Evolutionary conservation across 1,140 invertebrate species (phyloP), one percentile per base, ranked within the genome.

Genomic region (Ectropis grisescens): DNA sequence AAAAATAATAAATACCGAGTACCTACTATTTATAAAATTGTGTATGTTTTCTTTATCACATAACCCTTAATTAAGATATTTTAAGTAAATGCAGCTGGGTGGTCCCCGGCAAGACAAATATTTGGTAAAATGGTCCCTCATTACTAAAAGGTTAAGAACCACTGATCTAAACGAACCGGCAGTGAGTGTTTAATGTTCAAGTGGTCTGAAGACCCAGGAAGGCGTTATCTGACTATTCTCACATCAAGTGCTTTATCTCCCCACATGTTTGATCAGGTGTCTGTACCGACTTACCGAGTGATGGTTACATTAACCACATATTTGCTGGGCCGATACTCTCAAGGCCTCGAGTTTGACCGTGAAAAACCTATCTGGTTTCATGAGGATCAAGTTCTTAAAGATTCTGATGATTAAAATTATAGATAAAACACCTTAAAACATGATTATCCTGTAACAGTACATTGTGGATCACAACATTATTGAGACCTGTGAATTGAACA

Each of bases 241-340:
- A 66, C 62, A 74, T 75, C 69, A 71, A 75, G 74, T 74, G 74
- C 59, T 62, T 74, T 76, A 75, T 75, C 70, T 64, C 47, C 60
- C 57, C 59, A 65, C 53, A 60, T 79, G 62, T 79, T 79, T 79
- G 62, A 71, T 74, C 74, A 79, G 74, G 71, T 79, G 74, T 58
- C 48, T 40, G 49, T 36, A 38, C 41, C 19, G 36, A 56, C 59
- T n/a, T n/a, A n/a, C n/a, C n/a, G n/a, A n/a, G n/a, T n/a, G 48
- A 65, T 54, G 50, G 53, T 60, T 62, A 65, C 47, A 47, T 52
- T 47, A 53, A 56, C 50, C 51, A 59, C 50, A 51, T 50, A 47
- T 54, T 33, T 43, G 27, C 33, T 32, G 48, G 41, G 44, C 33
- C 32, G 42, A 36, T 55, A 66, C 61, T 55, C 55, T 54, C 24